Base-by-base conservation (phyloP, 1,140 invertebrate species). In the Drosophila orosa region DNA sequence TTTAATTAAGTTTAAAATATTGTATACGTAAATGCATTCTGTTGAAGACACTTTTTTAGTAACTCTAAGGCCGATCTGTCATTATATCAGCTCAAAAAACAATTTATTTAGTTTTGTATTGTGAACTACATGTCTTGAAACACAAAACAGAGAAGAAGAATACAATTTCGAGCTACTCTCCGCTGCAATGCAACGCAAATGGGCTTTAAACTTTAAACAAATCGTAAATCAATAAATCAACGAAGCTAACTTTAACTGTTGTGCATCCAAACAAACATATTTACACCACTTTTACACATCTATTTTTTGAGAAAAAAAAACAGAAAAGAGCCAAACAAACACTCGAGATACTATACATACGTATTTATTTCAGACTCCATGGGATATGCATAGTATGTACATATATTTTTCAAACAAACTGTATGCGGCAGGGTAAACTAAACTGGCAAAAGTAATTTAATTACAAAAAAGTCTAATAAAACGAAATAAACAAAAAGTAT, bases 371-470 rank as follows among this genome's bases (percentile, higher is more conserved):
- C 33, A 71, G 42, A 57, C 27, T 71, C 42, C 42, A 40, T 58
- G 65, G 39, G 33, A 79, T 61, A 77, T 52, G 54, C 52, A 69
- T 52, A 66, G 60, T 31, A 71, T 65, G 68, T 66, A 81, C 50
- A 78, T 82, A 65, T 82, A 82, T 81, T 81, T 82, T 81, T 80
- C 68, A 73, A 74, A 73, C 54, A 81, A 80, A 81, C 79, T 81
- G 66, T 66, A 81, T 66, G 59, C 68, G 73, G 73, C 73, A 77
- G 63, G 74, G 74, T 77, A 80, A 72, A 69, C 54, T 58, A 81
- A 61, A 74, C 55, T 78, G 77, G 61, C 69, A 74, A 73, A 74
- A 13, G 79, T 82, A 82, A 82, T 82, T 73, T 47, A 82, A 82
- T 82, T 82, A 82, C 79, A 78, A 82, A 29, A 48, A 56, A 77